These are phyloP conservation scores for Coracopsis vasa DNA, from an alignment of 2,113 vertebrate genomes.

Conservation along the genomic window DNA sequence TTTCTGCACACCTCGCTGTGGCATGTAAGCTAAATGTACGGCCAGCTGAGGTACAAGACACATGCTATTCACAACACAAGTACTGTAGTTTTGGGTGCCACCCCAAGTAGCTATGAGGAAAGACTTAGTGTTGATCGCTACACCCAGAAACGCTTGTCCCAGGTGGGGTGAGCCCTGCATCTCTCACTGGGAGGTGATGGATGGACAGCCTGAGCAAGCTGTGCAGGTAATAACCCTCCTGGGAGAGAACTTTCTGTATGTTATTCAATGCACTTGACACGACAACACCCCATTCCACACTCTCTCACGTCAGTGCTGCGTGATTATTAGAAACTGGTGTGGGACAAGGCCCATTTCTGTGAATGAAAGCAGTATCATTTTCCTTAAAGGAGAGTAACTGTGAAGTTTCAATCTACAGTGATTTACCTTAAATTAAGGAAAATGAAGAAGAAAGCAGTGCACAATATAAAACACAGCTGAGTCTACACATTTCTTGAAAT, in stretches of 20 bases:
- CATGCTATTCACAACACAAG: rapidly evolving
- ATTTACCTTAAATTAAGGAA: not conserved
- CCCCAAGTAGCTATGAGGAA: not conserved
- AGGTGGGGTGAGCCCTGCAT: rapidly evolving
- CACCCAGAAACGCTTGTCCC: rapidly evolving
- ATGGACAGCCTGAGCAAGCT: not conserved
- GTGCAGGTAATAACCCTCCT: rapidly evolving
- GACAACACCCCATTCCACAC: rapidly evolving
- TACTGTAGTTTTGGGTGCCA: rapidly evolving
- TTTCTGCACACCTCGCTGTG: not conserved
- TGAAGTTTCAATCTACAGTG: not conserved
- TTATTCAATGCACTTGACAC: rapidly evolving
- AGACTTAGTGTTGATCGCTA: rapidly evolving
- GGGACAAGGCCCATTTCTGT: not conserved
- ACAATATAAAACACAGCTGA: not conserved
- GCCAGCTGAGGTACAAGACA: not conserved
- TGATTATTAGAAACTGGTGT: not conserved
- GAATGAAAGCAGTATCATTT: not conserved
- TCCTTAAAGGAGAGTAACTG: not conserved
- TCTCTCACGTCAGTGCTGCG: rapidly evolving
- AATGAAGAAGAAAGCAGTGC: not conserved
- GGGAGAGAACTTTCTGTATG: not conserved
- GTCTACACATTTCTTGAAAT: not conserved
- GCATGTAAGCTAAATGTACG: not conserved
- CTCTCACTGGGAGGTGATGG: rapidly evolving